Base-by-base conservation (phyloP, 1,140 invertebrate genomes). In the Aethina tumida region DNA sequence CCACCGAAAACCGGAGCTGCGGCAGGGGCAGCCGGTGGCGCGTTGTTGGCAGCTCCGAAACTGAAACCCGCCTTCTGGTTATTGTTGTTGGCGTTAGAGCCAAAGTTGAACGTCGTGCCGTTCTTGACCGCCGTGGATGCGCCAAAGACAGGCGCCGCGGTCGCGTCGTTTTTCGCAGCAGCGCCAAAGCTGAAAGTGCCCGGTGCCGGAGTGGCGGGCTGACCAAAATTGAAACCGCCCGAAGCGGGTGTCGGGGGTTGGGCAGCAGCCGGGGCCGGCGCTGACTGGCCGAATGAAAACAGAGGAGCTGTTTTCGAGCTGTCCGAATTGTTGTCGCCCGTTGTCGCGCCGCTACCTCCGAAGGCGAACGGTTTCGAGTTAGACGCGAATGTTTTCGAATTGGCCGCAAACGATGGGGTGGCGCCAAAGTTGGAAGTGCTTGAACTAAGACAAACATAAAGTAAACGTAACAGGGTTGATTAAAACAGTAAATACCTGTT, bases 71-170 rank as follows among this genome's bases (percentile, higher is more conserved):
- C 43, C 24, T 53, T 59, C 33, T 54, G 43, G 30, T 42, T 39
- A 33, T 35, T 44, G 19, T 44, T 37, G 26, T 36, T 41, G 6
- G 43, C 22, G n/a, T 28, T 26, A 6, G 41, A 39, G 16, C 56
- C 56, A 45, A 59, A 59, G 41, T 49, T 55, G 34, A 59, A 59
- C 20, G 35, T 34, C 4, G 10, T 10, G 10, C 16, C n/a, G 22
- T 22, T 13, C 25, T 33, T 49, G 37, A 9, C 40, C 15, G 26
- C n/a, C n/a, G n/a, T n/a, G n/a, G n/a, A n/a, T n/a, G n/a, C n/a
- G 14, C 10, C 14, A n/a, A 39, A 39, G 3, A 20, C 25, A 21
- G 30, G 30, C 7, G 33, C 33, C 9, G 34, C 33, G 5, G 17
- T 34, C 3, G 32, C 20, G 15, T 16, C 18, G 9, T 12, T 6